phyloP scores from a whole-genome alignment of 1,140 invertebrate genomes.

The Triops cancriformis region DNA sequence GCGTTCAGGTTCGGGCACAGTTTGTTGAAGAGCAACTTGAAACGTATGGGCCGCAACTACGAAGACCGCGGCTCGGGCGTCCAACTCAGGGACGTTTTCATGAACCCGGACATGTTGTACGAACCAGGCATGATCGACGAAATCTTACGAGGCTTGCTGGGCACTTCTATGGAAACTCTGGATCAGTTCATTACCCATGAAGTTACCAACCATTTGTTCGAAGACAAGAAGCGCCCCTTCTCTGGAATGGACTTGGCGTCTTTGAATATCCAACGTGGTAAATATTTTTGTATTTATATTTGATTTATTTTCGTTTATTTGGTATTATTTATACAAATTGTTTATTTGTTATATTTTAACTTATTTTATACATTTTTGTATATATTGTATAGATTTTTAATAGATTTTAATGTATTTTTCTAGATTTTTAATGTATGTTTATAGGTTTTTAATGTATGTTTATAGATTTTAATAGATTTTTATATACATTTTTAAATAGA shows the following conservation, averaged over 20 bases:
- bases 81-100: conserved; percentile 52
- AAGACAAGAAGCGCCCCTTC: conserved; percentile 42
- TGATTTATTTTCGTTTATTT: too few species aligned
- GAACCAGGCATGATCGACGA: conserved; percentile 42
- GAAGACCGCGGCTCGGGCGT: conserved; percentile 39
- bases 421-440: too few species aligned
- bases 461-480: too few species aligned
- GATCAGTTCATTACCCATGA: conserved; percentile 46
- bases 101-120: conserved; percentile 44
- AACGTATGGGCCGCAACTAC: conserved; percentile 47
- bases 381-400: too few species aligned
- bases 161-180: conserved; percentile 47
- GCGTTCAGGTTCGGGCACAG: conserved; percentile 57
- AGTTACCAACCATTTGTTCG: conserved; percentile 50
- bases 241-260: conserved; percentile 79
- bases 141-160: conserved; percentile 45
- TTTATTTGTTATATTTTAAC: too few species aligned
- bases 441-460: too few species aligned
- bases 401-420: neutral
- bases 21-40: conserved; percentile 51
- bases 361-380: too few species aligned
- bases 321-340: too few species aligned
- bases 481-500: too few species aligned
- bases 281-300: neutral
- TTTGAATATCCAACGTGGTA: conserved; percentile 75